phyloP scores from a whole-genome alignment of 1,140 invertebrate species.

The Hylaeus volcanicus region DNA sequence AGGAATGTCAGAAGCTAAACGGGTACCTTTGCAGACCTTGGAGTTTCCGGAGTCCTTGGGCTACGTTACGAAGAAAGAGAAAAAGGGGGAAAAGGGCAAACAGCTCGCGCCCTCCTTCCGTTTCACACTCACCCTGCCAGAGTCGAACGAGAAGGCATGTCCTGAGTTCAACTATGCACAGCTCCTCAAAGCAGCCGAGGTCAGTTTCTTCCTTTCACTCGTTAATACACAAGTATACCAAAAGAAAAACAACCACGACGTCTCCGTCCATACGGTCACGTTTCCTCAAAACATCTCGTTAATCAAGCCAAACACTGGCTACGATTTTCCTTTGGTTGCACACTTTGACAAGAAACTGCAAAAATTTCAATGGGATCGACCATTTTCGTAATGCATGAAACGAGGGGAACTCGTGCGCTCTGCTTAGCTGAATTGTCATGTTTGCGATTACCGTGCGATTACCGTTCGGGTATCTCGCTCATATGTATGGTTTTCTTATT shows the following conservation, averaged over 20 bases:
- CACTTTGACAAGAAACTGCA: conserved; percentile 50
- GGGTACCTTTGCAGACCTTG: conserved; percentile 79
- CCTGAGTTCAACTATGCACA: conserved; percentile 85
- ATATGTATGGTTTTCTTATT: background rate
- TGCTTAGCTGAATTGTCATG: conserved; percentile 33
- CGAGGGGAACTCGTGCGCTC: conserved; percentile 1
- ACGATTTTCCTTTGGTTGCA: background rate
- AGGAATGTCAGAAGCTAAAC: conserved; percentile 82
- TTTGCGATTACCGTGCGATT: conserved; percentile 13
- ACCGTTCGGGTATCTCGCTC: background rate
- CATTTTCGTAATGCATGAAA: conserved; percentile 31
- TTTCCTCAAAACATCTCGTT: conserved; percentile 20
- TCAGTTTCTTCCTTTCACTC: conserved; percentile 75
- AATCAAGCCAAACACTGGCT: conserved; percentile 14
- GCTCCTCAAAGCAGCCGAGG: conserved; percentile 83
- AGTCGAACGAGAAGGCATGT: conserved; percentile 85
- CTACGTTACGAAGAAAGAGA: conserved; percentile 77
- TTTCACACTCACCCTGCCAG: conserved; percentile 82
- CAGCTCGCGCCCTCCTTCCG: conserved; percentile 81
- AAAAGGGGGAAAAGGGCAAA: conserved; percentile 79
- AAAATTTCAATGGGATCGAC: conserved; percentile 49
- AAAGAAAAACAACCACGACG: conserved; percentile 1
- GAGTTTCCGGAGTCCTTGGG: conserved; percentile 75
- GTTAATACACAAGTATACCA: background rate
- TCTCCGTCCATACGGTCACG: conserved; percentile 31